These are phyloP conservation scores for Dolichopus griseipennis DNA, from an alignment of 2,888 invertebrate genomes.

Conservation along the genomic window DNA sequence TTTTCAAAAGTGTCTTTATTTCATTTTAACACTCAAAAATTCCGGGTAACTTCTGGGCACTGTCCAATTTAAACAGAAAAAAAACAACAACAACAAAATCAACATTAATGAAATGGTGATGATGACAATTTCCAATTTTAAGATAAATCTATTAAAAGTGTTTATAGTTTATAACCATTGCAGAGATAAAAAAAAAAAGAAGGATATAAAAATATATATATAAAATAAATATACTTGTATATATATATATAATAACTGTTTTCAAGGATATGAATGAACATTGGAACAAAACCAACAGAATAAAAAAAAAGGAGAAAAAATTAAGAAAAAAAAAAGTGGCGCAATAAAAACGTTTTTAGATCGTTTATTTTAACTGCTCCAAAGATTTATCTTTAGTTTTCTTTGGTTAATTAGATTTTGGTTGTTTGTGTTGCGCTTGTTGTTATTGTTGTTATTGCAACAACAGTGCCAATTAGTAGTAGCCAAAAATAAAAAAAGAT, in stretches of 20 bases:
- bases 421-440: background rate
- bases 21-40: background rate
- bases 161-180: conserved; percentile 6
- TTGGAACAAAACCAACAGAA: too few relatives aligned
- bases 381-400: conserved; percentile 2
- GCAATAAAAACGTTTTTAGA: conserved; percentile 3
- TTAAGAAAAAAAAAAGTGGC: background rate
- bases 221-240: background rate
- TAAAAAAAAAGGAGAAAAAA: too few relatives aligned
- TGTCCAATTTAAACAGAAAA: background rate
- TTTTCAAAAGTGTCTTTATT: background rate
- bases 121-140: conserved; percentile 3
- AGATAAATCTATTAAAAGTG: conserved; percentile 6
- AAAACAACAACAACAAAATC: background rate
- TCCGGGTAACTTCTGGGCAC: background rate
- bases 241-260: background rate
- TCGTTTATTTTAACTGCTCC: conserved; percentile 3
- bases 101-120: background rate
- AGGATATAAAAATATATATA: background rate
- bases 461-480: too few relatives aligned
- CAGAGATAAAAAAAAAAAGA: background rate
- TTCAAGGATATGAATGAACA: too few relatives aligned
- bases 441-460: background rate
- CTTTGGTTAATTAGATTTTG: background rate
- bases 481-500: background rate